Evolutionary conservation across 2,797 vertebrate genomes (phyloP), one percentile per base, ranked within the genome.

Genomic region (Calcarius lapponicus): DNA sequence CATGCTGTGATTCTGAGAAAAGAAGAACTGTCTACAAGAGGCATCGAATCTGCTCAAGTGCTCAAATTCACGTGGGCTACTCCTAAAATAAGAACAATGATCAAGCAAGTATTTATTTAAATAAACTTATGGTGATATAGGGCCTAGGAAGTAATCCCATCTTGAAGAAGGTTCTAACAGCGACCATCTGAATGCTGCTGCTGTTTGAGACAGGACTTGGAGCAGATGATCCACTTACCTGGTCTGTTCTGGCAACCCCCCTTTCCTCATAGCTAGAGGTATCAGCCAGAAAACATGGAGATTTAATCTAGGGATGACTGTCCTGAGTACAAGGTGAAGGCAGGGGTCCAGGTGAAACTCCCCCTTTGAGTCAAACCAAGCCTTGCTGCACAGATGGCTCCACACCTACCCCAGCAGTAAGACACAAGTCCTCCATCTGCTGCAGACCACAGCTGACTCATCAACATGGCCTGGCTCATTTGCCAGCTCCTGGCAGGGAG

Each of bases 341-440:
- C 90, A 86, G 56, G 53, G 50, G 78, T 95, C 90, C 90, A 95
- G 36, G 22, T 80, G 76, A 94, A 93, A 88, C 38, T 91, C 85
- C 89, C 86, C 70, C 73, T 87, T 79, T 25, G 50, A 94, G 78
- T 73, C 83, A 88, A 96, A 54, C 42, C 42, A 70, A 90, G 60
- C 90, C 71, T 85, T 1, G 1, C 28, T 32, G 61, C 67, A 64
- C 95, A 95, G 91, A 93, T 92, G 91, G 96, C 78, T 90, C 90
- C 78, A 88, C 93, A 95, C 71, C 95, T 91, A 91, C 88, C 89
- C 89, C 80, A 97, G 90, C 90, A 95, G 45, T 83, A 96, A 92
- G 88, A 90, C 87, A 92, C 86, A 93, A 74, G 66, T 61, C 93
- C 60, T 76, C 90, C 93, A 95, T 94, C 89, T 96, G 94, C 95